phyloP scores from a whole-genome alignment of 2,113 vertebrate genomes.

The Forbesichthys agassizii region DNA sequence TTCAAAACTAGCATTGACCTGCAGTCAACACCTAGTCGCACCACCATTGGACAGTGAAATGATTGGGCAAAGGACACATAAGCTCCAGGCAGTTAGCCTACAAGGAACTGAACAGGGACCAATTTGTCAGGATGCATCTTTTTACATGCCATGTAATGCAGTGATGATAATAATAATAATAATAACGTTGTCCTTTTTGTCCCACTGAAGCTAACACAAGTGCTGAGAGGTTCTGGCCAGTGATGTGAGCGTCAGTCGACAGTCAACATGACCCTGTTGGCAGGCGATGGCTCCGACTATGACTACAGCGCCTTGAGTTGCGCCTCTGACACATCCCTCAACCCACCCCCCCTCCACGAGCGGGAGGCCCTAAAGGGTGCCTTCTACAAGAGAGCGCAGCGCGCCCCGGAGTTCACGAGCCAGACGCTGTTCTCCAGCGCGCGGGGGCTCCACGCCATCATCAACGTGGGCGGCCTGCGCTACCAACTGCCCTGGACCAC shows the following conservation, averaged over 20 bases:
- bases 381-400: constrained; percentile 90
- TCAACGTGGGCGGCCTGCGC: constrained; percentile 95
- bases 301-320: constrained; percentile 97
- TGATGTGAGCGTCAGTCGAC: constrained; percentile 77
- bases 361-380: constrained; percentile 85
- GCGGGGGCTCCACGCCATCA: constrained; percentile 87
- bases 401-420: constrained; percentile 66
- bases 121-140: not conserved
- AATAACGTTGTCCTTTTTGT: not conserved
- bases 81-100: no score
- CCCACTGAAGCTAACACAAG: constrained; percentile 36
- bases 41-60: not conserved
- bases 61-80: not conserved
- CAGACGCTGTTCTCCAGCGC: constrained; percentile 69
- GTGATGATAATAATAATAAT: not conserved
- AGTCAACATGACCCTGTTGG: constrained; percentile 93
- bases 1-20: no score
- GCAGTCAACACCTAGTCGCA: no score
- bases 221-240: constrained; percentile 55
- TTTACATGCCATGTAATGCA: not conserved
- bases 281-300: constrained; percentile 95
- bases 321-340: constrained; percentile 86
- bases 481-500: constrained; percentile 97
- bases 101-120: not conserved
- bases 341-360: constrained; percentile 81